Evolutionary conservation across 2,888 invertebrate genomes (phyloP).

Genomic region (Acanthosepion lycidas): DNA sequence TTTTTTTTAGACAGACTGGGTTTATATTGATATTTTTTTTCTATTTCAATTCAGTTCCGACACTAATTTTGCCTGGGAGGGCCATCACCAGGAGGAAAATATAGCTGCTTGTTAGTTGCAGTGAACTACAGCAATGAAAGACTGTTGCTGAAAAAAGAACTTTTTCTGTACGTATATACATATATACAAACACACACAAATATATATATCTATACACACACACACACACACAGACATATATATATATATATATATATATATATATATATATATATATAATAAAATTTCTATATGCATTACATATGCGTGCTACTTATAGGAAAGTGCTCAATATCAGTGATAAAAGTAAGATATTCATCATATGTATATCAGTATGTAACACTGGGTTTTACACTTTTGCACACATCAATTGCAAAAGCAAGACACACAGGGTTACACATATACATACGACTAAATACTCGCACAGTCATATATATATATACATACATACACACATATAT

Average conservation of each 20-base stretch:
- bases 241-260: conserved; percentile 37
- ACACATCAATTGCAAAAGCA: too few species aligned
- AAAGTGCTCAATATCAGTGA: too few species aligned
- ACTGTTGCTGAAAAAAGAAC: too few species aligned
- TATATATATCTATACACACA: background rate
- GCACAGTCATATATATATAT: conserved; percentile 33
- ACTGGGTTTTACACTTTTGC: too few species aligned
- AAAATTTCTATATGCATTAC: background rate
- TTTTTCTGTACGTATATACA: background rate
- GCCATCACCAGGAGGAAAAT: too few species aligned
- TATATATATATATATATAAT: background rate
- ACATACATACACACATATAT: conserved; percentile 43
- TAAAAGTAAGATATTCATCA: conserved; percentile 4
- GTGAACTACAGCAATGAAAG: too few species aligned
- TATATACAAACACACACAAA: background rate
- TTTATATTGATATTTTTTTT: too few species aligned
- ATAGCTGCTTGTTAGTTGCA: too few species aligned
- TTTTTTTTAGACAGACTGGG: too few species aligned
- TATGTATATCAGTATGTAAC: background rate
- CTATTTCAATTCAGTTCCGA: too few species aligned
- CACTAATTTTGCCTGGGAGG: too few species aligned
- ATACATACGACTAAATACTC: conserved; percentile 13
- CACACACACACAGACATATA: background rate
- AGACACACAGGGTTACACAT: background rate
- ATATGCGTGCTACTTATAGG: background rate